A percentile compares a stretch with the other conserved stretches of the same genome.
These are phyloP conservation scores for Rhynchophorus ferrugineus DNA, from an alignment of 1,140 invertebrate species.

Conservation along the genomic window DNA sequence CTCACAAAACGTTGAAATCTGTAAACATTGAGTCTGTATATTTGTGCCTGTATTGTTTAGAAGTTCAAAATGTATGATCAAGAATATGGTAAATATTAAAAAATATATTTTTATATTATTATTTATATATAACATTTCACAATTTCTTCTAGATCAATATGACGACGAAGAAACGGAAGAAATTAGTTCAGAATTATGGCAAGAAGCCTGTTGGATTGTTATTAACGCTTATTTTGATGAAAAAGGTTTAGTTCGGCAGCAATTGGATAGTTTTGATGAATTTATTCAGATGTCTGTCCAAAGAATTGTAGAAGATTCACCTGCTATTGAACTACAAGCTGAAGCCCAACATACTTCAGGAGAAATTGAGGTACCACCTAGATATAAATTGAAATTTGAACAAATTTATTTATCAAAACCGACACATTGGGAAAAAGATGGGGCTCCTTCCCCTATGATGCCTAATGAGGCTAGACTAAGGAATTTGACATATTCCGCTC, in stretches of 20 bases:
- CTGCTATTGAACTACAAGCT: conserved; percentile 93
- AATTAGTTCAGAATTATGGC: conserved; percentile 92
- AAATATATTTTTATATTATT: conserved; percentile 8
- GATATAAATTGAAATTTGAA: conserved; percentile 93
- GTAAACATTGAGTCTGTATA: too few relatives aligned
- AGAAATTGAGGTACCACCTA: conserved; percentile 85
- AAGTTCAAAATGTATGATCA: neutral
- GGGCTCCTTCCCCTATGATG: conserved; percentile 97
- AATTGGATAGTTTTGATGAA: conserved; percentile 98
- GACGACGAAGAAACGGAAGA: conserved; percentile 78
- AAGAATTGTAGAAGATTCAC: conserved; percentile 96
- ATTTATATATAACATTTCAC: conserved; percentile 5
- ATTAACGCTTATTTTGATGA: conserved; percentile 99
- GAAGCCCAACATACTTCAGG: conserved; percentile 93
- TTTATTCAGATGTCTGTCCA: conserved; percentile 99
- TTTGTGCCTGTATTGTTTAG: neutral
- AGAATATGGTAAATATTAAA: neutral
- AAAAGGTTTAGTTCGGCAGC: conserved; percentile 96
- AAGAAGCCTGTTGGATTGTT: conserved; percentile 99
- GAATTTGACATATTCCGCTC: conserved; percentile 91
- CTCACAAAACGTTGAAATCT: too few relatives aligned
- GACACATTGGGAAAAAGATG: conserved; percentile 99
- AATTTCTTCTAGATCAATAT: conserved; percentile 49
- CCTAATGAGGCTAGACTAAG: conserved; percentile 91
- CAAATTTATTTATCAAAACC: conserved; percentile 98